Evolutionary conservation across 2,113 vertebrate genomes (phyloP), one percentile per base, ranked within the genome.

Genomic region (Grantiella picta): DNA sequence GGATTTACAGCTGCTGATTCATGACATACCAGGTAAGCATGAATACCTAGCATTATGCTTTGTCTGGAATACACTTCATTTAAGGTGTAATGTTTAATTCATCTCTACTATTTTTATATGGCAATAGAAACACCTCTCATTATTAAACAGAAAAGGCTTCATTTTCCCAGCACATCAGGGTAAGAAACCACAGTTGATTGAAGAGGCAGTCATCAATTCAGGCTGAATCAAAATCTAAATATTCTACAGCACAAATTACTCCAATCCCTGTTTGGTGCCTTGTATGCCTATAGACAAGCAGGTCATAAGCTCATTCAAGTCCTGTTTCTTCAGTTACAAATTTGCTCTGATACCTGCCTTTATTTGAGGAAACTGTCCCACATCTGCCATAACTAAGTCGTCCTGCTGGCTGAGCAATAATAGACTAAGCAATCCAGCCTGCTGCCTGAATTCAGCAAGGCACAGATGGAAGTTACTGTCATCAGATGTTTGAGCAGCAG

Each of bases 371-470:
- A 73, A n/a, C 57, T 87, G 87, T 20, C 78, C 89, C 70, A 57
- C 63, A 63, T 85, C 63, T 94, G 73, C 81, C 47, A 7, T 82
- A 85, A 79, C 70, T 87, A 61, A 87, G 75, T 82, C 82, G 69
- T 82, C 86, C 89, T 6, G 15, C 57, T 94, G 89, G 15, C 70
- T 91, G 89, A 92, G 54, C 66, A 72, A 59, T 53, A 95, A 86
- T 65, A 73, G 81, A 33, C 49, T 4, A 21, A 82, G 68, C 68
- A 68, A 53, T 61, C 61, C 61, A 92, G 40, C 50, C 70, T 40
- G 10, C 71, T 95, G 82, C 70, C 89, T 85, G 78, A 54, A 91
- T 92, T 92, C 70, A 91, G 75, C 75, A 49, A 89, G 66, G 86
- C 78, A 63, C 91, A 91, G 86, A 15, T 92, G 83, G 91, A 91